A percentile compares a stretch with the other conserved stretches of the same genome.
These are phyloP conservation scores for Castor canadensis DNA, from an alignment of 2,113 vertebrate genomes.

Conservation along the genomic window DNA sequence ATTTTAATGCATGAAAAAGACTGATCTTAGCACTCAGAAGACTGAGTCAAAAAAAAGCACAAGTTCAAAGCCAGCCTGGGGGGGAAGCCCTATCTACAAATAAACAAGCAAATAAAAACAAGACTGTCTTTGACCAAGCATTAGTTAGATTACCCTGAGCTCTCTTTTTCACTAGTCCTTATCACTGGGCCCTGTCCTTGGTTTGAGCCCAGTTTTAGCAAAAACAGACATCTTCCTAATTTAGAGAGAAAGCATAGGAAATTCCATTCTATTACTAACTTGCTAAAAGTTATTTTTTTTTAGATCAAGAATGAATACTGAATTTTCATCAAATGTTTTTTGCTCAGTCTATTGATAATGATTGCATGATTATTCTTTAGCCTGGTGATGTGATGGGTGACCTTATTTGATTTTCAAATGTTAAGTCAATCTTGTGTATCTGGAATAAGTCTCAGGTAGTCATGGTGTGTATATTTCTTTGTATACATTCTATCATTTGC, in stretches of 20 bases:
- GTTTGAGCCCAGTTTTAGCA: neutral
- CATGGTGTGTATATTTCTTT: neutral
- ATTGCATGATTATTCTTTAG: neutral
- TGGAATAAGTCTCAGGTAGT: neutral
- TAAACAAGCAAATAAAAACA: too few relatives aligned
- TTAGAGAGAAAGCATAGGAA: neutral
- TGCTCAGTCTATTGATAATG: neutral
- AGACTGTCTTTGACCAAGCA: too few relatives aligned
- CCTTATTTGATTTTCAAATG: neutral
- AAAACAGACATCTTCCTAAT: neutral
- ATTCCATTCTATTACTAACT: neutral
- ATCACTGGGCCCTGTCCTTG: neutral
- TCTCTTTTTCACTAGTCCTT: neutral
- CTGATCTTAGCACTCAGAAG: neutral
- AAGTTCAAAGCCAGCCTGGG: too few relatives aligned
- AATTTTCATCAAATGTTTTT: neutral
- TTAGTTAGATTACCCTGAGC: neutral
- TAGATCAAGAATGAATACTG: neutral
- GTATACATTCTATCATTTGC: neutral
- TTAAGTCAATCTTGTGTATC: neutral
- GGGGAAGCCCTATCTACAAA: too few relatives aligned
- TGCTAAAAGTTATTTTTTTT: neutral
- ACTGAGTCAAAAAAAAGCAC: neutral
- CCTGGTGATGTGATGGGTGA: neutral
- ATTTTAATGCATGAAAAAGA: too few relatives aligned